Evolutionary conservation across 2,113 vertebrate genomes (phyloP).

Genomic region (Perca schrenkii): DNA sequence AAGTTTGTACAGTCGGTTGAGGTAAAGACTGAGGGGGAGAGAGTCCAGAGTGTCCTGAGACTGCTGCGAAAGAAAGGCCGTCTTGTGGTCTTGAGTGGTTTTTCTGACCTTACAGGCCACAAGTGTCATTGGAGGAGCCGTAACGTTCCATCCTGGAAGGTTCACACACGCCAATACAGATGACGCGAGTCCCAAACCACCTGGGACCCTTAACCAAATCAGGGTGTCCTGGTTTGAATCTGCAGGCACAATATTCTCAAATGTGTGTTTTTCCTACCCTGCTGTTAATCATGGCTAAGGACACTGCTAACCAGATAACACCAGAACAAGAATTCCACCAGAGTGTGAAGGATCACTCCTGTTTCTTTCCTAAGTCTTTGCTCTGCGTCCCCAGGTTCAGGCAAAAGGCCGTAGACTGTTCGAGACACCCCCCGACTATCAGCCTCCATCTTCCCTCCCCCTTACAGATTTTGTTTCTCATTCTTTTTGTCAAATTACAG

Average conservation of each 20-base stretch:
- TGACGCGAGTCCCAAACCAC: constrained; percentile 26
- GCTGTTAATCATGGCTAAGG: constrained; percentile 15
- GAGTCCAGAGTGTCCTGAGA: constrained; percentile 48
- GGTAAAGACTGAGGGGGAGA: constrained; percentile 18
- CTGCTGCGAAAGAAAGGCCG: constrained; percentile 32
- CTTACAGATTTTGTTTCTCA: constrained; percentile 51
- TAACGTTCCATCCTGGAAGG: constrained; percentile 17
- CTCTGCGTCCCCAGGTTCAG: constrained; percentile 19
- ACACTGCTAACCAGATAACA: constrained; percentile 41
- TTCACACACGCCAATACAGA: background rate
- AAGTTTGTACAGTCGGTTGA: constrained; percentile 30
- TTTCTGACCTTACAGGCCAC: constrained; percentile 42
- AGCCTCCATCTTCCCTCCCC: constrained; percentile 36
- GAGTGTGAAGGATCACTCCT: constrained; percentile 15
- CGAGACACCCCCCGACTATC: constrained; percentile 59
- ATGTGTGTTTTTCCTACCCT: constrained; percentile 30
- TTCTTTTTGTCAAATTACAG: constrained; percentile 78
- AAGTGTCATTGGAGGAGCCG: constrained; percentile 33
- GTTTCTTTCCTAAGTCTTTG: constrained; percentile 37
- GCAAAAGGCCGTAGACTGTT: constrained; percentile 45
- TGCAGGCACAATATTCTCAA: constrained; percentile 12
- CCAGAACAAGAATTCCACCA: constrained; percentile 23
- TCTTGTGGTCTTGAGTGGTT: constrained; percentile 44
- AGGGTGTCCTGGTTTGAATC: constrained; percentile 11
- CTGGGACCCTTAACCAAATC: constrained; percentile 38